Conservation (phyloP, 1,140 invertebrate species). For the Solenopsis invicta region DNA sequence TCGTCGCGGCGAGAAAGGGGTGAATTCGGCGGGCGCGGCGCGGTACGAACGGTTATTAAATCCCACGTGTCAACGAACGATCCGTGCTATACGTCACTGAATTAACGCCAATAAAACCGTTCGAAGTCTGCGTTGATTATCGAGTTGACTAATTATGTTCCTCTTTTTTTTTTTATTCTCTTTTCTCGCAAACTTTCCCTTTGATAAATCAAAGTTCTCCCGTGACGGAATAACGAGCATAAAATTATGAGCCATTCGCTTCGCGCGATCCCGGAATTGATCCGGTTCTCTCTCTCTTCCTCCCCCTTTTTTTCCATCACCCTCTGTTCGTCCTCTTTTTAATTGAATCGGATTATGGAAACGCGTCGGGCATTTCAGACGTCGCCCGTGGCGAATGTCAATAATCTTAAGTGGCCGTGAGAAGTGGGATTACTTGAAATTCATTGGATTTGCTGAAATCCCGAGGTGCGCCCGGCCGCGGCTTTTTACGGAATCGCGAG, state of each 20-base stretch:
- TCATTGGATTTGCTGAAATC: conserved; percentile 50
- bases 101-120: conserved; percentile 45
- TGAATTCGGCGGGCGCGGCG: not conserved
- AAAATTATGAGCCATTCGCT: conserved; percentile 46
- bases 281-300: not conserved
- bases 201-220: conserved; percentile 52
- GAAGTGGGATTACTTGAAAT: conserved; percentile 53
- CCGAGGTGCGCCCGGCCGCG: not conserved
- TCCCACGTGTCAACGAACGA: conserved; percentile 18
- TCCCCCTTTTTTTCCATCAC: not conserved
- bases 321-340: conserved; percentile 54
- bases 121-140: conserved; percentile 33
- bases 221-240: conserved; percentile 50
- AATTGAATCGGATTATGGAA: conserved; percentile 63
- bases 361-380: conserved; percentile 53
- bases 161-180: not conserved
- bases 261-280: conserved; percentile 46
- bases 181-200: conserved; percentile 21
- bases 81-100: not conserved
- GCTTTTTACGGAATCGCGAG: conserved; percentile 25
- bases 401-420: conserved; percentile 55
- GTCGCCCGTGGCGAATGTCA: conserved; percentile 43
- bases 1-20: not conserved
- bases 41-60: conserved; percentile 23
- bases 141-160: conserved; percentile 42